Evolutionary conservation across 2,888 invertebrate genomes (phyloP), one percentile per base, ranked within the genome.

Genomic region (Halocaridina rubra): DNA sequence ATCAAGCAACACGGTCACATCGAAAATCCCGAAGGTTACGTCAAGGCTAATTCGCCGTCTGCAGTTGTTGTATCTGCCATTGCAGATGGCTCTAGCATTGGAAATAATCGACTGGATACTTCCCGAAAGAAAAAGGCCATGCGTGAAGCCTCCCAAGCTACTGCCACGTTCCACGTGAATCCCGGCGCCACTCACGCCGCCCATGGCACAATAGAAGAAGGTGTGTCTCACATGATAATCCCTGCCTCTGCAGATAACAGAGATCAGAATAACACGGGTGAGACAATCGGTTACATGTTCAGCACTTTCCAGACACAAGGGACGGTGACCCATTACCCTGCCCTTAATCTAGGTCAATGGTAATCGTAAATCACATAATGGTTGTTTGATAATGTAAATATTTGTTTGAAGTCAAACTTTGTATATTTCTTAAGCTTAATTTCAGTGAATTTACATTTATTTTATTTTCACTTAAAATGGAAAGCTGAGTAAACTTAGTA

Each of bases 11-110:
- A 87, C 57, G 71, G 46, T 7, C 67, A 79, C 22, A 59, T 79
- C 13, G 82, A 86, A 13, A 81, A 85, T 72, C 33, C 76, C 5
- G 85, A 87, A 69, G 59, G 32, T 4, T 87, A 82, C 61, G 85
- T 87, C n/a, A 79, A 81, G 30, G 85, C 85, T 24, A 87, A 87
- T 32, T 57, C 82, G 24, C 85, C 87, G 16, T 82, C 80, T 39
- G 61, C 82, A 59, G 61, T 24, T 39, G 22, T 72, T 29, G 33
- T 16, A 24, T 1, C 71, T 19, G 72, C 61, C 8, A 30, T 30
- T 24, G 69, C 29, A n/a, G 69, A 69, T 8, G 29, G 29, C 7
- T 29, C 16, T 53, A 76, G 22, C 30, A 76, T 19, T 30, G 46
- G 33, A 3, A 64, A 61, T 39, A 57, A 46, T 30, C 27, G 69